These are phyloP conservation scores for Pteruthius melanotis DNA, from an alignment of 2,113 vertebrate genomes.

Conservation along the genomic window DNA sequence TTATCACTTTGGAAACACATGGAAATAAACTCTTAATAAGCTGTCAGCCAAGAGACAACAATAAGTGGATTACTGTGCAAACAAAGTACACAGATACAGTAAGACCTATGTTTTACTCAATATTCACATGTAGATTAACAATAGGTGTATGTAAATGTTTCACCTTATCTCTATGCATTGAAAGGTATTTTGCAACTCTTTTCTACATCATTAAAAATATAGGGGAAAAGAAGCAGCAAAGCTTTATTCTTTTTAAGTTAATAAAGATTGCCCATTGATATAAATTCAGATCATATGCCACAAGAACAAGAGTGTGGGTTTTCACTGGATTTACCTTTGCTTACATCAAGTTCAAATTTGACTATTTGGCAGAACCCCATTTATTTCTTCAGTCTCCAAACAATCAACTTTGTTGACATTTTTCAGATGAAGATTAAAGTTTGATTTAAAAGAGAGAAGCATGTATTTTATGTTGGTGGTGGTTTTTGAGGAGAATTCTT, in stretches of 20 bases:
- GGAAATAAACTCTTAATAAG: not conserved
- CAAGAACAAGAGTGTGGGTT: not conserved
- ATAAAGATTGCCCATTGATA: not conserved
- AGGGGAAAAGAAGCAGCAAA: not conserved
- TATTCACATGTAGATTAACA: not conserved
- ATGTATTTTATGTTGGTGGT: not conserved
- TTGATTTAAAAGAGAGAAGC: not conserved
- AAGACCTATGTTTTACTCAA: not conserved
- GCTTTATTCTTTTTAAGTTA: not conserved
- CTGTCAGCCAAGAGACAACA: not conserved
- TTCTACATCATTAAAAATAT: not conserved
- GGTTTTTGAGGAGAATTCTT: not conserved
- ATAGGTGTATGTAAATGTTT: not conserved
- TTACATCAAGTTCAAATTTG: not conserved
- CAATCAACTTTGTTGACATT: not conserved
- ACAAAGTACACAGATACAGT: not conserved
- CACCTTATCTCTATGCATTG: not conserved
- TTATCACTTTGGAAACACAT: not conserved
- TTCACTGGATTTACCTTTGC: not conserved
- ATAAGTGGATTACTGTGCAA: not conserved
- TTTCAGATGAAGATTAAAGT: not conserved
- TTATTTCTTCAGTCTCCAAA: not conserved
- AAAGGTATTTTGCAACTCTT: not conserved
- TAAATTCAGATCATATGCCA: not conserved
- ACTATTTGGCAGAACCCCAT: not conserved